Evolutionary conservation across 2,113 vertebrate species (phyloP).

Genomic region (Haplochromis vanheusdeni): DNA sequence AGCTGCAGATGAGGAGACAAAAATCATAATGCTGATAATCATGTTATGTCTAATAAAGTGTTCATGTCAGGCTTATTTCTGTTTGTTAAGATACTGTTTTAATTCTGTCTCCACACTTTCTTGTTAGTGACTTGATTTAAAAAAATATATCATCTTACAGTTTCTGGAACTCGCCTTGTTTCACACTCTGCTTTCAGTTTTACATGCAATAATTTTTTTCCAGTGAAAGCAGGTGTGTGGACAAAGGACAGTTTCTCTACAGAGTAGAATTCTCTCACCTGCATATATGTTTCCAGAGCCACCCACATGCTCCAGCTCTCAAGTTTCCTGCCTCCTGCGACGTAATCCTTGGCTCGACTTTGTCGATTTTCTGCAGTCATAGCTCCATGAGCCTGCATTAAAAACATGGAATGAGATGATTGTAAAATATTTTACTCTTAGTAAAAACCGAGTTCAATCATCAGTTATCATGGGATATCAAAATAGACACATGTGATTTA

Average conservation of each 20-base stretch:
- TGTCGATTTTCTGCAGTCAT: not conserved
- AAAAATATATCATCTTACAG: not conserved
- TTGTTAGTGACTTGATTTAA: not conserved
- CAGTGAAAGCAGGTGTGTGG: not conserved
- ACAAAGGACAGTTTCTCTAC: not conserved
- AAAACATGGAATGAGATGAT: not conserved
- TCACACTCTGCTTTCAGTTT: not conserved
- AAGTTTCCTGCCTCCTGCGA: slow-evolving; percentile 17
- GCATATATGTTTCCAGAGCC: slow-evolving; percentile 69
- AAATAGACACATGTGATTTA: not conserved
- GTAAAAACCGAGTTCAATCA: not conserved
- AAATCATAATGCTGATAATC: not conserved
- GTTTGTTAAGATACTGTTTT: not conserved
- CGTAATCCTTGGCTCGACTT: not conserved
- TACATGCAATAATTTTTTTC: fast-evolving
- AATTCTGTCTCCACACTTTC: not conserved
- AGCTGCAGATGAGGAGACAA: slow-evolving; percentile 52
- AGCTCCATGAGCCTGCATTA: slow-evolving; percentile 16
- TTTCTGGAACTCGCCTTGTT: not conserved
- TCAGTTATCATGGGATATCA: not conserved
- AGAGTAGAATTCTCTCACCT: slow-evolving; percentile 48
- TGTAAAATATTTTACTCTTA: not conserved
- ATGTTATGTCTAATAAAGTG: not conserved
- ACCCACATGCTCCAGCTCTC: slow-evolving; percentile 43
- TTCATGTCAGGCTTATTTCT: not conserved